Base-by-base conservation (phyloP, 1,140 invertebrate species). In the Trachymyrmex septentrionalis region DNA sequence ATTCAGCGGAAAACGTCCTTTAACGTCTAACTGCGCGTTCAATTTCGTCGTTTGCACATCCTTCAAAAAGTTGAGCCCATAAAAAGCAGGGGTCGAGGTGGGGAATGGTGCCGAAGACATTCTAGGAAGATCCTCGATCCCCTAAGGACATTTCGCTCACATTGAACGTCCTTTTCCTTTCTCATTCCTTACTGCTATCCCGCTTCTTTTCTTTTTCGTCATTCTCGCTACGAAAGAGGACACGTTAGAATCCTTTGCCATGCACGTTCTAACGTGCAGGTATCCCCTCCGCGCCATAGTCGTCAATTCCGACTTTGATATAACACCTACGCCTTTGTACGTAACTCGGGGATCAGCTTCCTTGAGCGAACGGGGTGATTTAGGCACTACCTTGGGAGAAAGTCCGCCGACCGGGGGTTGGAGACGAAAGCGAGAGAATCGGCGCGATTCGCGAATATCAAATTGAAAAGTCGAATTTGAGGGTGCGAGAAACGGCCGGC, bases 401-500 rank as follows among this genome's bases (percentile, higher is more conserved):
- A 73, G 69, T n/a, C 27, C 34, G 48, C 38, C 24, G 34, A 34
- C 3, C 19, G 67, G 24, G 34, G 75, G 1, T 34, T 21, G 48
- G 59, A 12, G n/a, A 50, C 30, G 73, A 77, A 72, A 73, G 27
- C 81, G 64, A 57, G 38, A 50, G 73, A 61, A 69, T 89, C 86
- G 61, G 71, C 38, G 76, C 86, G 89, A 91, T 82, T 87, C 81
- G 84, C 86, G 89, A 89, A 91, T 91, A 91, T 89, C 89, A 91
- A 91, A 89, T 91, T 91, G 89, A 91, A 89, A 89, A 82, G 86
- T 90, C 78, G 87, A 91, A 89, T 91, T 89, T 88, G 57, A 85
- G 77, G 72, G 75, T 75, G 53, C 61, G 77, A 53, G 73, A 61
- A 64, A 61, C 59, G 66, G 38, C 61, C 27, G 48, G 27, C 30